These are phyloP conservation scores for Pseudomyrmex concolor DNA, from an alignment of 1,140 invertebrate genomes.

Conservation along the genomic window DNA sequence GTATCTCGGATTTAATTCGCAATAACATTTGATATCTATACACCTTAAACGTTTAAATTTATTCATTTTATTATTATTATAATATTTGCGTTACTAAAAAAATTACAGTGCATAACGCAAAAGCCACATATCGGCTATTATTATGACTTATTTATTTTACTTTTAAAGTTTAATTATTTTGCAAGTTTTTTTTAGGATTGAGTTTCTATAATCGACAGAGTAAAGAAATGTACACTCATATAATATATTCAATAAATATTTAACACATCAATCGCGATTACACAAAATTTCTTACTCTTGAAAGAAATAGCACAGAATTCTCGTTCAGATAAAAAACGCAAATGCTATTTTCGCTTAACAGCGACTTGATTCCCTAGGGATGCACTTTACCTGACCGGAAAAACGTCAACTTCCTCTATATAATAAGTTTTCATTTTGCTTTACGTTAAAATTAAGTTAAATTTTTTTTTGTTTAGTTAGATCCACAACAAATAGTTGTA, in stretches of 20 bases:
- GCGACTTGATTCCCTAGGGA: constrained; percentile 11
- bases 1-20: not conserved
- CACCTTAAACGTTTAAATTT: not conserved
- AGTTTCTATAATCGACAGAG: not conserved
- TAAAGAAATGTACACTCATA: no score
- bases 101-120: not conserved
- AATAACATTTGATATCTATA: no score
- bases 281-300: constrained; percentile 6
- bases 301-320: constrained; percentile 36
- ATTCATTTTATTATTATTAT: not conserved
- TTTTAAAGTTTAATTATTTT: not conserved
- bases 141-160: no score
- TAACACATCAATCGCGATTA: constrained; percentile 45
- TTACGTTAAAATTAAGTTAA: not conserved
- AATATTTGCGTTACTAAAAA: constrained; percentile 5
- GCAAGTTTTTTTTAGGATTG: not conserved
- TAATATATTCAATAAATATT: not conserved
- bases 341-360: constrained; percentile 29
- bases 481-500: not conserved
- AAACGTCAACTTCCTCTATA: constrained; percentile 36
- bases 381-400: constrained; percentile 40
- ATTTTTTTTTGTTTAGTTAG: not conserved
- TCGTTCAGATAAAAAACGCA: constrained; percentile 12
- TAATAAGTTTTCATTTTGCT: constrained; percentile 10
- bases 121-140: no score